Conservation (phyloP, 2,113 vertebrate species). For the Parus major region DNA sequence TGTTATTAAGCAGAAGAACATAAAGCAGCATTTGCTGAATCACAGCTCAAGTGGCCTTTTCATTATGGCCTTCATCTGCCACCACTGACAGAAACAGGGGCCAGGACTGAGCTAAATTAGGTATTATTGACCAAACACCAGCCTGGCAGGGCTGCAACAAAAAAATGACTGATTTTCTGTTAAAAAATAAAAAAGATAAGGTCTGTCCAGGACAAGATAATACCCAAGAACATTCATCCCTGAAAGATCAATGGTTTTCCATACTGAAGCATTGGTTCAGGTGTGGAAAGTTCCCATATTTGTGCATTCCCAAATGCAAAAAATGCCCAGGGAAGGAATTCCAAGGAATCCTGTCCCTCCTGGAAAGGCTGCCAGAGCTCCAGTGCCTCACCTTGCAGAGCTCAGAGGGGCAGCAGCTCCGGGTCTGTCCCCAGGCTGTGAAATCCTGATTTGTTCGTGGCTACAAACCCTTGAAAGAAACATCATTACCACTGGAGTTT, state of each 20-base stretch:
- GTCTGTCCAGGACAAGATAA: neutral
- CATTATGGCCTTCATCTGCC: neutral
- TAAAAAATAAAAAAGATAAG: neutral
- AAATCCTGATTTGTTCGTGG: constrained; percentile 25
- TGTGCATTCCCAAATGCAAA: neutral
- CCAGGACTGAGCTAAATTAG: neutral
- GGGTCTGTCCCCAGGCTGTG: neutral
- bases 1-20: neutral
- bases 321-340: neutral
- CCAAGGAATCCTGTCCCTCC: neutral
- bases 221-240: neutral
- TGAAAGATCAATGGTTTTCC: neutral
- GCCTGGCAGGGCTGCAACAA: neutral
- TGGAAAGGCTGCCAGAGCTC: neutral
- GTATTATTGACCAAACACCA: neutral
- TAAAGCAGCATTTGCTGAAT: neutral
- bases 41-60: neutral
- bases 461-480: constrained; percentile 23
- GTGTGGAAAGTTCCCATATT: neutral
- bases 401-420: neutral
- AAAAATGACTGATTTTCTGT: neutral
- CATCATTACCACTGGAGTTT: constrained; percentile 37
- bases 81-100: neutral
- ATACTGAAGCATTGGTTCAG: neutral
- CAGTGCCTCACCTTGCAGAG: neutral